Evolutionary conservation across 2,113 vertebrate genomes (phyloP), one percentile per base, ranked within the genome.

Genomic region (Dryoscopus gambensis): DNA sequence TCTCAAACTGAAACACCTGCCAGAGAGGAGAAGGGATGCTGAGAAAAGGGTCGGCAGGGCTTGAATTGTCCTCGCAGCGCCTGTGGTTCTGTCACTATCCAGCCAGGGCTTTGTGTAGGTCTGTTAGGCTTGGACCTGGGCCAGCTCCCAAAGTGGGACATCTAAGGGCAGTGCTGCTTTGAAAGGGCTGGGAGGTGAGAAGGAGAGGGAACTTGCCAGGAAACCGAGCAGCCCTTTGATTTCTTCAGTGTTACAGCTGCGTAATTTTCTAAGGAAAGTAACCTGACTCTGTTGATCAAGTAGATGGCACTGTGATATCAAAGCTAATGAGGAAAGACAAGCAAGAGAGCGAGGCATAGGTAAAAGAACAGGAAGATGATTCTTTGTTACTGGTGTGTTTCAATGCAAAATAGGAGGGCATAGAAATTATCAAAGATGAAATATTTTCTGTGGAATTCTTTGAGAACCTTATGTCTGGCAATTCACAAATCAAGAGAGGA

Each of bases 291-390:
- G 56, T 89, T 95, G 88, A 94, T 95, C 87, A 95, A 97, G 92
- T 95, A 90, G 93, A 97, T 94, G 89, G 94, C 95, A 97, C 84
- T 91, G 82, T 95, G 63, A 93, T 93, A 96, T 90, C 93, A 96
- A 93, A 95, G 78, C 94, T 92, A 94, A 91, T 63, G 67, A 95
- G 87, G 70, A 92, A 87, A 89, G 85, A 77, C 67, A 90, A 74
- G 76, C 25, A 44, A 89, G 60, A 9, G 2, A 88, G 40, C 0
- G 2, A 95, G 77, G 56, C 59, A 59, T 9, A 71, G 64, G 86
- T 78, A 93, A 92, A 95, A 94, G n/a, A 68, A 79, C 13, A 57
- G 37, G n/a, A 93, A 86, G 76, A 89, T 39, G 84, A 91, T 84
- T 75, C 67, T 80, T 88, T 18, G 31, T 84, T 80, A 92, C 71